phyloP scores from a whole-genome alignment of 2,888 invertebrate genomes.

The Tanytarsus gracilentus region DNA sequence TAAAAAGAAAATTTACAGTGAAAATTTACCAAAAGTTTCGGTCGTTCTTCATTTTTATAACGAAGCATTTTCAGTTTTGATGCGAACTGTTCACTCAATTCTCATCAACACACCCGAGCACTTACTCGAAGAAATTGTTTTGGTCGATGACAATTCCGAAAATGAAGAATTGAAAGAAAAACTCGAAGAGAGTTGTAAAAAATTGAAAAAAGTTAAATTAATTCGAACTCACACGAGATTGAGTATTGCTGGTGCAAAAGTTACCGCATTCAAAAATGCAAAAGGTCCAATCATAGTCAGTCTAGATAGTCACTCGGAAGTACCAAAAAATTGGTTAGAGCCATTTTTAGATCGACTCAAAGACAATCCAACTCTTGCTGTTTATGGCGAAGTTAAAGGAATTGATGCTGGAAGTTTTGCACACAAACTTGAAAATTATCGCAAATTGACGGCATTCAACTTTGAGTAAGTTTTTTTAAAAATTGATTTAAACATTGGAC shows the following conservation, averaged over 20 bases:
- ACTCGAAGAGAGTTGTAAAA: background rate
- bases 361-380: background rate
- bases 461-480: no score
- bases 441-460: no score
- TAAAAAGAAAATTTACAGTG: constrained; percentile 56
- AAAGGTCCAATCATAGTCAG: background rate
- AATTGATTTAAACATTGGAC: no score
- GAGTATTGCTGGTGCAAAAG: background rate
- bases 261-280: background rate
- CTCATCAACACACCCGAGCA: constrained; percentile 52
- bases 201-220: background rate
- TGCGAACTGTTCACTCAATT: constrained; percentile 59
- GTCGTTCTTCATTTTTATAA: constrained; percentile 90
- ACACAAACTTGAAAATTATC: no score
- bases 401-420: no score
- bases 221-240: background rate
- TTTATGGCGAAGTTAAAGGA: no score
- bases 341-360: background rate
- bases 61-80: constrained; percentile 70
- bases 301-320: background rate
- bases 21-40: constrained; percentile 68
- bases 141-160: constrained; percentile 60
- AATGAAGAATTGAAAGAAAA: background rate
- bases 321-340: no score
- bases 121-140: constrained; percentile 68